Conservation (phyloP, 1,140 invertebrate genomes). For the Cydia splendana region DNA sequence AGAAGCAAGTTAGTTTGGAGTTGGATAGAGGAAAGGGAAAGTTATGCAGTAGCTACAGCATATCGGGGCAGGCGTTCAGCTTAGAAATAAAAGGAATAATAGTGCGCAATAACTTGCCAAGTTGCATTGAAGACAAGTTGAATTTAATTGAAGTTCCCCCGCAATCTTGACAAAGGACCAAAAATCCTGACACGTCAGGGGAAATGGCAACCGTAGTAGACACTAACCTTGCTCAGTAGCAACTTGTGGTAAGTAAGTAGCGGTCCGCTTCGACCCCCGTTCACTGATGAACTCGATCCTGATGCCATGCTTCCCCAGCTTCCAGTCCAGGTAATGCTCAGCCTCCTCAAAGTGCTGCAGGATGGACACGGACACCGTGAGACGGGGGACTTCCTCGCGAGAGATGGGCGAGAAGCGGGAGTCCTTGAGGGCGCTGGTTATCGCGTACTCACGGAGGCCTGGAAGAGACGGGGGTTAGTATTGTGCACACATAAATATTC, state of each 20-base stretch:
- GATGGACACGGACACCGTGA: conserved; percentile 98
- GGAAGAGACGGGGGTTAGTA: conserved; percentile 33
- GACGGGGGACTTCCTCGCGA: conserved; percentile 93
- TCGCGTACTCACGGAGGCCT: conserved; percentile 97
- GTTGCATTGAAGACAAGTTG: too few relatives aligned
- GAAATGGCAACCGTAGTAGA: too few relatives aligned
- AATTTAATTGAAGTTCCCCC: too few relatives aligned
- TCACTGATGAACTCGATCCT: conserved; percentile 98
- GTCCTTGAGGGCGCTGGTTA: conserved; percentile 98
- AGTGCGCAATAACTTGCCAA: too few relatives aligned
- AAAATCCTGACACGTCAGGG: too few relatives aligned
- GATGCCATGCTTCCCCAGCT: conserved; percentile 98
- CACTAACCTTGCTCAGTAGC: conserved; percentile 96
- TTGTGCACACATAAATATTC: background rate
- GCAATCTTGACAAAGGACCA: too few relatives aligned
- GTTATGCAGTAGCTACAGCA: too few relatives aligned
- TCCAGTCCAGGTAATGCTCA: conserved; percentile 97
- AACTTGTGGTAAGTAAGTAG: conserved; percentile 98
- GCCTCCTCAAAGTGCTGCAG: conserved; percentile 96
- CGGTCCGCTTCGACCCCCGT: conserved; percentile 95
- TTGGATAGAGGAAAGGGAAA: too few relatives aligned
- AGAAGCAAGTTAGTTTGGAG: too few relatives aligned
- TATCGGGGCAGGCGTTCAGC: too few relatives aligned
- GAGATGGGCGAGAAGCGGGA: conserved; percentile 97
- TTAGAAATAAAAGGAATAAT: too few relatives aligned